Evolutionary conservation across 2,888 invertebrate genomes (phyloP).

Genomic region (Archips crataeganus): DNA sequence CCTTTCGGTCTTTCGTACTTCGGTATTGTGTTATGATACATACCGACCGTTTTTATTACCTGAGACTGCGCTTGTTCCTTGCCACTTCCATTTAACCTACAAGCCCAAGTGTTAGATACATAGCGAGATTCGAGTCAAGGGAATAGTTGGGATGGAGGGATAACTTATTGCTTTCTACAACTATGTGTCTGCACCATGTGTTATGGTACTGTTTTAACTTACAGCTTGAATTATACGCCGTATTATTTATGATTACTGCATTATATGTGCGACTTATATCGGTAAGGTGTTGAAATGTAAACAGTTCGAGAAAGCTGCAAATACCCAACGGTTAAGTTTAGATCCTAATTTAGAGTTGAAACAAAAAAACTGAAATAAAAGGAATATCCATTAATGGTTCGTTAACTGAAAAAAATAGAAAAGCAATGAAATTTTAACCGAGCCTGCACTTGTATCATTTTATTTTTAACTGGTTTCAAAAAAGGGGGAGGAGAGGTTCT

Average conservation of each 20-base stretch:
- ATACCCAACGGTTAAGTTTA: background rate
- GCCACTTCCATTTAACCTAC: slow-evolving; percentile 55
- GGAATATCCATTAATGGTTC: too few relatives aligned
- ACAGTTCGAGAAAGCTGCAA: background rate
- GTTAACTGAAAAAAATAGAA: too few relatives aligned
- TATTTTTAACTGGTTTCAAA: too few relatives aligned
- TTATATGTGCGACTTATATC: background rate
- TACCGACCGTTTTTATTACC: too few relatives aligned
- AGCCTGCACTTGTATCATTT: too few relatives aligned
- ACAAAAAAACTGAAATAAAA: background rate
- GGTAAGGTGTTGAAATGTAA: slow-evolving; percentile 11
- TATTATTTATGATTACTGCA: slow-evolving; percentile 35
- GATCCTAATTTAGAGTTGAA: background rate
- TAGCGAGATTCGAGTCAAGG: slow-evolving; percentile 77
- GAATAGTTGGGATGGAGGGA: slow-evolving; percentile 83
- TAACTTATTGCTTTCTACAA: slow-evolving; percentile 84
- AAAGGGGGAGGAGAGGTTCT: too few relatives aligned
- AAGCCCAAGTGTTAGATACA: slow-evolving; percentile 62
- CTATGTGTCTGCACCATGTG: slow-evolving; percentile 82
- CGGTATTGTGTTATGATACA: too few relatives aligned
- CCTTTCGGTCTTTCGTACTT: too few relatives aligned
- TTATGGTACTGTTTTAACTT: slow-evolving; percentile 79
- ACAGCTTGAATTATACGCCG: slow-evolving; percentile 60
- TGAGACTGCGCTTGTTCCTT: slow-evolving; percentile 39
- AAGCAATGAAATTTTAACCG: too few relatives aligned